These are phyloP conservation scores for Drosophila peninsularis DNA, from an alignment of 2,888 invertebrate genomes.

Conservation along the genomic window DNA sequence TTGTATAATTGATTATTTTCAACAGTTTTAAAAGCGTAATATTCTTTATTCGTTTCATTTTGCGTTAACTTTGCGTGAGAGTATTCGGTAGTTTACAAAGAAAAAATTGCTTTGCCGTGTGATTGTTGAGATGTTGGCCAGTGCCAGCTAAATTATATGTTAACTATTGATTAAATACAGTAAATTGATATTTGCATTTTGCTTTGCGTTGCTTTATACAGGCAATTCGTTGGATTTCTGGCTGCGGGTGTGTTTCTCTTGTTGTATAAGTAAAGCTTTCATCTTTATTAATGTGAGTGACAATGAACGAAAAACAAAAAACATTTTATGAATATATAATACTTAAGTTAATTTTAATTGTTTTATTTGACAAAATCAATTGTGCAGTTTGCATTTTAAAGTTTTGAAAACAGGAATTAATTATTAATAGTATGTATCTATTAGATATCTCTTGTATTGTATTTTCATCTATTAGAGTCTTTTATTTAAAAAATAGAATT, in stretches of 20 bases:
- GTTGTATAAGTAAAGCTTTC: slow-evolving; percentile 67
- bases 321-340: slow-evolving; percentile 44
- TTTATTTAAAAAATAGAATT: slow-evolving; percentile 78
- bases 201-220: slow-evolving; percentile 21
- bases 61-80: slow-evolving; percentile 77
- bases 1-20: slow-evolving; percentile 55
- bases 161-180: slow-evolving; percentile 44
- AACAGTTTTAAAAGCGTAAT: slow-evolving; percentile 67
- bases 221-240: slow-evolving; percentile 53
- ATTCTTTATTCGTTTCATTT: slow-evolving; percentile 72
- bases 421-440: slow-evolving; percentile 57
- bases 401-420: slow-evolving; percentile 65
- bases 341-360: slow-evolving; percentile 42
- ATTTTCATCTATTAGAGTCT: slow-evolving; percentile 74
- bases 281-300: slow-evolving; percentile 43
- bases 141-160: slow-evolving; percentile 54
- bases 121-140: slow-evolving; percentile 35
- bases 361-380: slow-evolving; percentile 59
- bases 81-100: slow-evolving; percentile 73
- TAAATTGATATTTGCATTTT: slow-evolving; percentile 22
- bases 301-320: slow-evolving; percentile 46
- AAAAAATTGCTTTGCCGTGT: slow-evolving; percentile 61
- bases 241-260: slow-evolving; percentile 26
- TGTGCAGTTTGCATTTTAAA: slow-evolving; percentile 56
- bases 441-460: slow-evolving; percentile 62